Evolutionary conservation across 2,113 vertebrate species (phyloP), one percentile per base, ranked within the genome.

Genomic region (Anolis sagrei): DNA sequence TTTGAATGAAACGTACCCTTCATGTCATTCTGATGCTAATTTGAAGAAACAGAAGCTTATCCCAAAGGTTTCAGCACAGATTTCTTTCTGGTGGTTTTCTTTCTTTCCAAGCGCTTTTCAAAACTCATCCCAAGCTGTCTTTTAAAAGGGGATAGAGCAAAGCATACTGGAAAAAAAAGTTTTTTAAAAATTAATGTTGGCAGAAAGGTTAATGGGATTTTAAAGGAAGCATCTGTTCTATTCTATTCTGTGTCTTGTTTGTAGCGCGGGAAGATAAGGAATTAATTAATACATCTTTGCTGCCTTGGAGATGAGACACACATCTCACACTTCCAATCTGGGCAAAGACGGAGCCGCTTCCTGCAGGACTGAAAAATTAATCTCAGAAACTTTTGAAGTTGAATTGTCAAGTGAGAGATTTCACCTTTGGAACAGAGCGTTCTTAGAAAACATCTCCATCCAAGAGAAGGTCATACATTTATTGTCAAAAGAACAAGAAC

Each of bases 191-290:
- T 91, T 83, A 62, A 86, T 78, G 51, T 87, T 90, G 86, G 58
- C 70, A 91, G 93, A 91, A 93, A 90, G 27, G 0, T 88, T 93
- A 92, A 94, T 91, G 90, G 85, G 90, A 91, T 93, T 84, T 94
- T 89, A 90, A 94, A 92, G 90, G 76, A 83, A 91, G 81, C 90
- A 62, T 27, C 88, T 79, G 93, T 86, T 93, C 91, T 94, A 89
- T 94, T 92, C 90, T 92, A 29, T 27, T 92, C 77, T 13, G 69
- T 86, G 85, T 91, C 93, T 91, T 94, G 94, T 78, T 93, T 93
- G 91, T 68, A 81, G 72, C 62, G 79, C 64, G 86, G 82, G n/a
- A 91, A 93, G 89, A 94, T 89, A 89, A 93, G 83, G 90, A 90
- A 90, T 84, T 90, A 92, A 94, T 95, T 92, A 95, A 91, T 93